These are phyloP conservation scores for Dolichallabes microphthalmus DNA, from an alignment of 2,113 vertebrate genomes.

Conservation along the genomic window DNA sequence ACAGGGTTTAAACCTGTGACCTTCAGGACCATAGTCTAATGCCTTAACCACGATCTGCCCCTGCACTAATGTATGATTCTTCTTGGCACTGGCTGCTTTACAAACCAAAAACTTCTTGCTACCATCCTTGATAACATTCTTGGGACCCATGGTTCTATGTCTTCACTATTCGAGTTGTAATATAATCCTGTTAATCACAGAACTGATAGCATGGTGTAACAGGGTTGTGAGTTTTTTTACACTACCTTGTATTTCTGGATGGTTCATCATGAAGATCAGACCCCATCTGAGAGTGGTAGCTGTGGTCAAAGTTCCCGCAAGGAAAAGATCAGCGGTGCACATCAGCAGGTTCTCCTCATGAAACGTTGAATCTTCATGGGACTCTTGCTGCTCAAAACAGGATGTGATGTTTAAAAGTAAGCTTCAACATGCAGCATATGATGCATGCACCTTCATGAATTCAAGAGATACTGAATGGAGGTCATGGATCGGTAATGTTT, in stretches of 20 bases:
- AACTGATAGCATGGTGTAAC: not conserved
- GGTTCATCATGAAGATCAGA: conserved; percentile 69
- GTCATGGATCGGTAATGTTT: too few species aligned
- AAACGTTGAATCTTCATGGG: conserved; percentile 61
- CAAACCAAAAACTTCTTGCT: too few species aligned
- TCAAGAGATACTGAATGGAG: too few species aligned
- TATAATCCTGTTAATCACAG: too few species aligned
- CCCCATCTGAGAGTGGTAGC: conserved; percentile 71
- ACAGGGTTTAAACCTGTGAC: too few species aligned
- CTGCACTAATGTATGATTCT: too few species aligned
- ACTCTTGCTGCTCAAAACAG: conserved; percentile 57
- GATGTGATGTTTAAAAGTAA: not conserved
- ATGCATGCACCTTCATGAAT: not conserved
- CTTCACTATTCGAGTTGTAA: too few species aligned
- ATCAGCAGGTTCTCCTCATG: conserved; percentile 71
- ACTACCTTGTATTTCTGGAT: conserved; percentile 63
- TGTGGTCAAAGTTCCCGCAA: conserved; percentile 73
- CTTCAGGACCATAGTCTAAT: too few species aligned
- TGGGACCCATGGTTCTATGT: too few species aligned
- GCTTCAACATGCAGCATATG: not conserved
- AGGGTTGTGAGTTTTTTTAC: not conserved
- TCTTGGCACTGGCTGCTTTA: too few species aligned
- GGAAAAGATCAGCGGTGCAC: conserved; percentile 67
- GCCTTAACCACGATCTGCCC: too few species aligned
- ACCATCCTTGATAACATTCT: too few species aligned